Percentiles rank a stretch among this genome's conserved stretches.
These are phyloP conservation scores for Clarias platycephalus DNA, from an alignment of 2,797 vertebrate genomes.

Conservation along the genomic window DNA sequence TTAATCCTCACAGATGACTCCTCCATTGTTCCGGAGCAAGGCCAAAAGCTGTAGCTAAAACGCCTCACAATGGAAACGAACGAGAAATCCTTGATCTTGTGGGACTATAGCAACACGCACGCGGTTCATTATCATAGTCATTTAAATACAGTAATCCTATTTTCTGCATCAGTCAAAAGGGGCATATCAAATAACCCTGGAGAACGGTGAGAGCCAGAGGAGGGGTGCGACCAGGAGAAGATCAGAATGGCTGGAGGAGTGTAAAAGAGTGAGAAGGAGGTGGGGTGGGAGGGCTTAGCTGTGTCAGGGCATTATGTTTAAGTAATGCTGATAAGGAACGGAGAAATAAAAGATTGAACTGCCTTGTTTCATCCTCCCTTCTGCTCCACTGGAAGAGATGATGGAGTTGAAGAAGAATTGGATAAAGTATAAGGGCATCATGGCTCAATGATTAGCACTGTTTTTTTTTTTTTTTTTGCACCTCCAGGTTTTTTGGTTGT, in stretches of 20 bases:
- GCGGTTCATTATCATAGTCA: slow-evolving; percentile 62
- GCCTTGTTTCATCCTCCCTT: slow-evolving; percentile 82
- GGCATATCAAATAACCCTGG: slow-evolving; percentile 60
- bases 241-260: slow-evolving; percentile 59
- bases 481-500: too few relatives aligned
- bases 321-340: slow-evolving; percentile 53
- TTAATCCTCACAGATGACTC: slow-evolving; percentile 59
- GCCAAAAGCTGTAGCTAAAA: slow-evolving; percentile 56
- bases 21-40: slow-evolving; percentile 53
- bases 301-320: slow-evolving; percentile 48
- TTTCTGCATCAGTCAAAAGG: slow-evolving; percentile 63
- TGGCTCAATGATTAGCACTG: too few relatives aligned
- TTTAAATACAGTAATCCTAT: slow-evolving; percentile 68
- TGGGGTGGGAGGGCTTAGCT: slow-evolving; percentile 25
- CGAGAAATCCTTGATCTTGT: slow-evolving; percentile 57
- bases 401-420: slow-evolving; percentile 91
- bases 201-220: slow-evolving; percentile 50
- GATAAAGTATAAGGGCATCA: slow-evolving; percentile 61
- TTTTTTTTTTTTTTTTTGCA: too few relatives aligned
- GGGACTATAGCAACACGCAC: slow-evolving; percentile 52
- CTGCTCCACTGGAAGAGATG: slow-evolving; percentile 89
- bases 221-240: slow-evolving; percentile 52
- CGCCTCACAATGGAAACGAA: slow-evolving; percentile 54
- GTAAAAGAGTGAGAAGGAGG: slow-evolving; percentile 57
- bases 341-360: slow-evolving; percentile 54